These are phyloP conservation scores for Pteruthius melanotis DNA, from an alignment of 2,113 vertebrate genomes.

Conservation along the genomic window DNA sequence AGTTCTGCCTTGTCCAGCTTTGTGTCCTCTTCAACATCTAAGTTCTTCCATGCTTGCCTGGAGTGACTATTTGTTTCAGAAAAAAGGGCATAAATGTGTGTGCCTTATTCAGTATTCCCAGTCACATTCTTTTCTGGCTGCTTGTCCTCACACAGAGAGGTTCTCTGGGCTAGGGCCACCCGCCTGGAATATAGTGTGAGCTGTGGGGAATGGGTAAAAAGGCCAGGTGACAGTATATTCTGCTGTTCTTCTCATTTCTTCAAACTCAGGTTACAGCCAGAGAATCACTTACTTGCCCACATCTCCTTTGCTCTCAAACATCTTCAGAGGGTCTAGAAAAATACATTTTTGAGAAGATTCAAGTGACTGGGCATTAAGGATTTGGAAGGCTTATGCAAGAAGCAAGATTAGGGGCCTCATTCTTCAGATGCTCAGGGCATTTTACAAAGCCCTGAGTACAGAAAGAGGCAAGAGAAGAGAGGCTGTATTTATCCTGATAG, in stretches of 20 bases:
- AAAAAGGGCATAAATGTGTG: neutral
- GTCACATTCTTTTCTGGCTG: neutral
- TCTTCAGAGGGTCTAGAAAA: neutral
- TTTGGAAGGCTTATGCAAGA: neutral
- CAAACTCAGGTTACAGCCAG: neutral
- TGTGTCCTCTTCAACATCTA: neutral
- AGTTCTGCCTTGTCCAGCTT: neutral
- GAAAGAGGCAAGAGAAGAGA: neutral
- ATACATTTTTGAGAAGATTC: neutral
- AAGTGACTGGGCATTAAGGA: neutral
- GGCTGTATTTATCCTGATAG: constrained; percentile 33
- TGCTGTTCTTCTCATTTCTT: neutral
- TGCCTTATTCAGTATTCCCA: neutral
- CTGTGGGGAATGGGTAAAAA: neutral
- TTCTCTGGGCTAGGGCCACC: neutral
- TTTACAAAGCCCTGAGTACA: neutral
- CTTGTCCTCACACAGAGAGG: neutral
- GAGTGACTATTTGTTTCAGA: neutral
- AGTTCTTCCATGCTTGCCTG: neutral
- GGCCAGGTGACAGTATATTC: neutral
- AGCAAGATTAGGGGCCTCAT: neutral
- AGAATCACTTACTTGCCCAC: neutral
- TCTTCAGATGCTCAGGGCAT: neutral
- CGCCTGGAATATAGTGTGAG: neutral
- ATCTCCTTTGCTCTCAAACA: neutral